Percentiles rank a stretch among this genome's conserved stretches.
phyloP scores from a whole-genome alignment of 2,113 vertebrate genomes.

The Pterocles gutturalis region DNA sequence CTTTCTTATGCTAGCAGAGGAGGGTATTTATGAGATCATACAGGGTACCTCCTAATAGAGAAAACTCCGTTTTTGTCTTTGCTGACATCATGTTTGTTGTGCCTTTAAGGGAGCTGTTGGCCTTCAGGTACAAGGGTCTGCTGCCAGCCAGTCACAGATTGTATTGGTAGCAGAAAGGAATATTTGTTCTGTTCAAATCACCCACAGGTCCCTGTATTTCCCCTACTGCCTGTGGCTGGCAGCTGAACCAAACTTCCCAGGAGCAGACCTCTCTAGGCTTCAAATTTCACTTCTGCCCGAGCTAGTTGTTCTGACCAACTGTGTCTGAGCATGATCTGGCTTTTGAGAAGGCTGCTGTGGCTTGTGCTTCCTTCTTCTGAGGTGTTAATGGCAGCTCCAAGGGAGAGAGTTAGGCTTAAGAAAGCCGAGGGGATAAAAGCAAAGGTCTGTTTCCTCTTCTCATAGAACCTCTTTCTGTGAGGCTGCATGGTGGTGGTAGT shows the following conservation, averaged over 20 bases:
- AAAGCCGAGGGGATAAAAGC: neutral
- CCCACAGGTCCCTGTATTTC: neutral
- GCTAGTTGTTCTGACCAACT: neutral
- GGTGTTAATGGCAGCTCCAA: neutral
- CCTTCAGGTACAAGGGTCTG: slow-evolving; percentile 18
- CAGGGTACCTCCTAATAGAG: neutral
- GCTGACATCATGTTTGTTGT: neutral
- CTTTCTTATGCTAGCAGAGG: neutral
- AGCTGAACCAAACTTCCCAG: neutral
- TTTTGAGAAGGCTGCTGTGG: neutral
- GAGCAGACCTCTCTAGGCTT: neutral
- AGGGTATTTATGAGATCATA: neutral
- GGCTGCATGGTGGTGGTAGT: neutral
- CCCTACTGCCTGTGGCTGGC: neutral
- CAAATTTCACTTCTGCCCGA: neutral
- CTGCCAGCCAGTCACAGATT: neutral
- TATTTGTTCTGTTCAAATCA: neutral
- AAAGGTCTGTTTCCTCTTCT: neutral
- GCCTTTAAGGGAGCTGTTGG: neutral
- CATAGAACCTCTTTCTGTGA: neutral
- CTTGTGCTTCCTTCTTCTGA: neutral
- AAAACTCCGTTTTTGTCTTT: neutral
- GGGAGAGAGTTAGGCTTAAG: neutral
- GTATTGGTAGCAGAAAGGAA: neutral
- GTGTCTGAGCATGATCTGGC: neutral